Evolutionary conservation across 2,113 vertebrate species (phyloP).

Genomic region (Apteryx mantelli): DNA sequence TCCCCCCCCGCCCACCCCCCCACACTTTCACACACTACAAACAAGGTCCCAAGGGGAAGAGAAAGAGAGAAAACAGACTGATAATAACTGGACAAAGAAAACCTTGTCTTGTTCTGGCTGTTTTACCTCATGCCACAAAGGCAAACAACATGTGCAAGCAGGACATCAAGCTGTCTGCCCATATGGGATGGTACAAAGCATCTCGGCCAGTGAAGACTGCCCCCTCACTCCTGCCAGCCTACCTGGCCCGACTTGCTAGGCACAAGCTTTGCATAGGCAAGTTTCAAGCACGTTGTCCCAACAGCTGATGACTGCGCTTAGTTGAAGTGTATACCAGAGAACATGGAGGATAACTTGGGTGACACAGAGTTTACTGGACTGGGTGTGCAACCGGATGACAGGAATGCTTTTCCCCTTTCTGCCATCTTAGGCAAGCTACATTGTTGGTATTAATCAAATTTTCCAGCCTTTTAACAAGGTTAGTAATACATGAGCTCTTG

Average conservation of each 20-base stretch:
- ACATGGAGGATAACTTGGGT: not conserved
- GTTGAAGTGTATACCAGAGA: not conserved
- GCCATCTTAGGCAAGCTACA: not conserved
- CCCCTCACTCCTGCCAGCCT: not conserved
- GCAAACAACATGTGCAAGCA: not conserved
- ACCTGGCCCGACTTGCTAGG: not conserved
- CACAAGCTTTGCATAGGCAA: not conserved
- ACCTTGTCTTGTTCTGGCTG: not conserved
- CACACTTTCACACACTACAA: rapidly evolving
- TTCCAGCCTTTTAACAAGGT: not conserved
- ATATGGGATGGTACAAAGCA: not conserved
- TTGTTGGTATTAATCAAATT: not conserved
- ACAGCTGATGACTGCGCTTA: not conserved
- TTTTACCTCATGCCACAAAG: not conserved
- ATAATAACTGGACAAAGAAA: not conserved
- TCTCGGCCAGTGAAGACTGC: not conserved
- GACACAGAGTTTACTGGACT: not conserved
- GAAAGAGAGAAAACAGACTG: not conserved
- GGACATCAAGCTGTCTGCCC: not conserved
- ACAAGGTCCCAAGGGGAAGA: not conserved
- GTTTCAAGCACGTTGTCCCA: not conserved
- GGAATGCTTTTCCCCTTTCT: not conserved
- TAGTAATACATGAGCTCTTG: not conserved
- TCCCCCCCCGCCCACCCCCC: no score
- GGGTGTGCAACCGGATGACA: not conserved